A percentile compares a stretch with the other conserved stretches of the same genome.
These are phyloP conservation scores for Philopotamus ludificatus DNA, from an alignment of 1,140 invertebrate genomes.

Conservation along the genomic window DNA sequence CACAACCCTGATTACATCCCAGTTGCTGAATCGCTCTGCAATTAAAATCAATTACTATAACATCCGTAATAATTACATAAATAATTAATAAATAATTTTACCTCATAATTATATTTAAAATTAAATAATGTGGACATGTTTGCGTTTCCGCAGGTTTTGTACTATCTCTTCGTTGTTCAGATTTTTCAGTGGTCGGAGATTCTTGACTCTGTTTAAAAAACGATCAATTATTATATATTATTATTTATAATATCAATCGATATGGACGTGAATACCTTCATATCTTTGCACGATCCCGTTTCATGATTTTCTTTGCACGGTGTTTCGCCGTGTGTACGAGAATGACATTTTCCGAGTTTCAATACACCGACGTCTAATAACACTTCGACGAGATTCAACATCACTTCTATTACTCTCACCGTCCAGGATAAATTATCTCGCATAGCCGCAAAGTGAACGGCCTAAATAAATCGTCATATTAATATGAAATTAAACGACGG, in stretches of 20 bases:
- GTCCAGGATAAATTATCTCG: conserved; percentile 76
- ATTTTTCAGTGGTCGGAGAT: conserved; percentile 55
- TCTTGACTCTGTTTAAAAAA: conserved; percentile 54
- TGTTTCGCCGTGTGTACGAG: conserved; percentile 24
- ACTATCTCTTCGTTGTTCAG: conserved; percentile 50
- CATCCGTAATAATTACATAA: not conserved
- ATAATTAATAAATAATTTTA: conserved; percentile 24
- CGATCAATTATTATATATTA: not conserved
- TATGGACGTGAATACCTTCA: conserved; percentile 4
- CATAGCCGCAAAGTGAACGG: conserved; percentile 80
- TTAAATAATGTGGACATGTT: conserved; percentile 54
- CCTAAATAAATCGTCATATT: conserved; percentile 61
- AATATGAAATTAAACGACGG: not conserved
- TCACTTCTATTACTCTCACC: conserved; percentile 83
- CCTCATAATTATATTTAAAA: conserved; percentile 54
- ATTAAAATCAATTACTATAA: conserved; percentile 19
- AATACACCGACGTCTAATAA: conserved; percentile 85
- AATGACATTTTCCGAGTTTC: conserved; percentile 55
- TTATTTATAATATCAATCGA: too few relatives aligned
- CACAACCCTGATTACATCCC: conserved; percentile 88
- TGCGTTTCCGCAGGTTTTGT: conserved; percentile 46
- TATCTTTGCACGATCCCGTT: conserved; percentile 10
- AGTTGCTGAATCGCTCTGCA: conserved; percentile 80
- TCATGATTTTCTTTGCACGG: conserved; percentile 33
- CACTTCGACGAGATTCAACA: conserved; percentile 85